A percentile compares a stretch with the other conserved stretches of the same genome.
These are phyloP conservation scores for Tetramorium bicarinatum DNA, from an alignment of 2,888 invertebrate species.

Conservation along the genomic window DNA sequence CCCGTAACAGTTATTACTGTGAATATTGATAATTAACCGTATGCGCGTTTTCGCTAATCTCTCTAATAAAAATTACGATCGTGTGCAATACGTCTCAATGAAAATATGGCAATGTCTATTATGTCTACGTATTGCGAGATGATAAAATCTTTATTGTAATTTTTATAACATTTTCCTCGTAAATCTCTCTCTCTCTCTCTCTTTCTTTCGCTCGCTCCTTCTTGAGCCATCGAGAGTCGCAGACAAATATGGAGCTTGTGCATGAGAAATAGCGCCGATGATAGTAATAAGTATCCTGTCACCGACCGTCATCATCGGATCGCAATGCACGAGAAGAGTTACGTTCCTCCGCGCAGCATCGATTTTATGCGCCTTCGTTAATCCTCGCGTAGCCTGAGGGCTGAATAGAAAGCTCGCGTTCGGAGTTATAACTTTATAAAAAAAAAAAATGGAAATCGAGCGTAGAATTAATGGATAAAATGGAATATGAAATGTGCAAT, in stretches of 20 bases:
- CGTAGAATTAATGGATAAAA: background rate
- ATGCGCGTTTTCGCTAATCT: background rate
- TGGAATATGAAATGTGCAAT: background rate
- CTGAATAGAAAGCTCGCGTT: background rate
- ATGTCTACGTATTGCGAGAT: background rate
- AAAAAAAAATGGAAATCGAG: background rate
- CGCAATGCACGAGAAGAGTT: constrained; percentile 18
- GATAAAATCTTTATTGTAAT: background rate
- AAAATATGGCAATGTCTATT: background rate
- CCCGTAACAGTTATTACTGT: background rate
- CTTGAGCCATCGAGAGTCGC: background rate
- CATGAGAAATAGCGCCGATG: constrained; percentile 35
- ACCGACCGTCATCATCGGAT: constrained; percentile 29
- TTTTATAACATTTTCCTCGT: background rate
- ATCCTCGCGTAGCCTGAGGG: background rate
- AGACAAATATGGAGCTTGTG: constrained; percentile 41
- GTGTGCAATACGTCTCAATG: background rate
- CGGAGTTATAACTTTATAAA: background rate
- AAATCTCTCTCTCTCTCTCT: background rate
- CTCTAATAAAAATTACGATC: background rate
- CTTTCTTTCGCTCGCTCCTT: background rate
- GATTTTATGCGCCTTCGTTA: constrained; percentile 3
- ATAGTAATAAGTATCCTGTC: constrained; percentile 36
- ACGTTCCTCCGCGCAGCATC: background rate
- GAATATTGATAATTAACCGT: background rate